These are phyloP conservation scores for Hoplodrina ambigua DNA, from an alignment of 2,888 invertebrate species.

Conservation along the genomic window DNA sequence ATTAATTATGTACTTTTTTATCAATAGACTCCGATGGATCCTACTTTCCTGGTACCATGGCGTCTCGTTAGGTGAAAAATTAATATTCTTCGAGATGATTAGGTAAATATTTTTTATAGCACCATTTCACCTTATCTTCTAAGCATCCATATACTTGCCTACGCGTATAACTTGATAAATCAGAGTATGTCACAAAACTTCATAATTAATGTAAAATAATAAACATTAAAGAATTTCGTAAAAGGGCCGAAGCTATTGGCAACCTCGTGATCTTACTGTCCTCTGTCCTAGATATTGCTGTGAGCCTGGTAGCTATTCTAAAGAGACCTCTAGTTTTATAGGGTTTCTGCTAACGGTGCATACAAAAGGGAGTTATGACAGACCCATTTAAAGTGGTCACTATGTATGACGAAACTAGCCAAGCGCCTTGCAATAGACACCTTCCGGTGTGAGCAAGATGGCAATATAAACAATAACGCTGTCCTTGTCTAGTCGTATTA, in stretches of 20 bases:
- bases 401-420: slow-evolving; percentile 71
- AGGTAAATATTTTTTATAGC: too few species aligned
- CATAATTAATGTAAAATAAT: neutral
- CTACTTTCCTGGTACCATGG: too few species aligned
- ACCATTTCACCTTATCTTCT: too few species aligned
- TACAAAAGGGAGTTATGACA: slow-evolving; percentile 10
- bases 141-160: too few species aligned
- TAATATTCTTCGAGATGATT: too few species aligned
- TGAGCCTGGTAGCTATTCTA: slow-evolving; percentile 47
- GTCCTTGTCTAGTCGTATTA: slow-evolving; percentile 49
- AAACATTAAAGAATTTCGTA: slow-evolving; percentile 41
- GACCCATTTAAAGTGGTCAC: slow-evolving; percentile 49
- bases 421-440: slow-evolving; percentile 69
- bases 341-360: neutral
- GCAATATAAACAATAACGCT: slow-evolving; percentile 70
- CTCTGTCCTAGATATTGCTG: slow-evolving; percentile 59
- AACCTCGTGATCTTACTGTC: slow-evolving; percentile 43
- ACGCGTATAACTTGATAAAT: too few species aligned
- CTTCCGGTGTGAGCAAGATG: slow-evolving; percentile 60
- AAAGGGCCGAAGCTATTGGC: slow-evolving; percentile 24
- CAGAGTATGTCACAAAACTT: neutral
- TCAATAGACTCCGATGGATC: too few species aligned
- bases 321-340: slow-evolving; percentile 26
- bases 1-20: too few species aligned
- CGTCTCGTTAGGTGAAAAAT: too few species aligned